Evolutionary conservation across 1,140 invertebrate species (phyloP).

Genomic region (Brachionus rotundiformis): DNA sequence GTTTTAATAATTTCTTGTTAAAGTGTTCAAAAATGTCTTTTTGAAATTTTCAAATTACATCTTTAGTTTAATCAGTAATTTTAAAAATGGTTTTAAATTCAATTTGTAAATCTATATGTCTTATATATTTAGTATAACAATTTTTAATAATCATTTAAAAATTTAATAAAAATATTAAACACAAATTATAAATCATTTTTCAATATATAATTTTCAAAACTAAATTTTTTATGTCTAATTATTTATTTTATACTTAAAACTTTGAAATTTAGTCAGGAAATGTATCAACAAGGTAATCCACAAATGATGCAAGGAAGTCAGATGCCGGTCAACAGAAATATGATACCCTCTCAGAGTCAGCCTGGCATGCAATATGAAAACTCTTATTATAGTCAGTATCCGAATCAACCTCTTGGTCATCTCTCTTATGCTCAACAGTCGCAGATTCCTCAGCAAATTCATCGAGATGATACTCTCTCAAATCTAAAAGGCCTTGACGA

Average conservation of each 20-base stretch:
- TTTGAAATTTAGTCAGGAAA: background rate
- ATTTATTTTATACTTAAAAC: no score
- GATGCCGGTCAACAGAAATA: slow-evolving; percentile 28
- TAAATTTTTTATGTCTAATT: no score
- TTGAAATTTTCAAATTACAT: no score
- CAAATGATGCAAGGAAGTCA: slow-evolving; percentile 29
- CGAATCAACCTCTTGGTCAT: background rate
- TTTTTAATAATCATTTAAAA: no score
- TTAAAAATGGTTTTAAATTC: no score
- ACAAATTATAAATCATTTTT: no score
- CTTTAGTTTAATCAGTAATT: no score
- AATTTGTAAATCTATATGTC: no score
- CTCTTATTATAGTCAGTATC: background rate
- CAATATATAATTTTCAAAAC: no score
- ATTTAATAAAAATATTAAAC: no score
- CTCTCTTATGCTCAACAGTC: background rate
- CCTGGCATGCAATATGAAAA: background rate
- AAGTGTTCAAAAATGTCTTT: background rate
- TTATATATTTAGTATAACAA: no score
- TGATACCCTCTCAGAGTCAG: background rate
- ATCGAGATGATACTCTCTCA: slow-evolving; percentile 2
- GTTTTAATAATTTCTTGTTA: background rate
- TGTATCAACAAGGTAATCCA: slow-evolving; percentile 21
- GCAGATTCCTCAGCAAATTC: slow-evolving; percentile 32
- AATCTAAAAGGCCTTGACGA: slow-evolving; percentile 44